Evolutionary conservation across 2,113 vertebrate genomes (phyloP).

Genomic region (Mobula birostris): DNA sequence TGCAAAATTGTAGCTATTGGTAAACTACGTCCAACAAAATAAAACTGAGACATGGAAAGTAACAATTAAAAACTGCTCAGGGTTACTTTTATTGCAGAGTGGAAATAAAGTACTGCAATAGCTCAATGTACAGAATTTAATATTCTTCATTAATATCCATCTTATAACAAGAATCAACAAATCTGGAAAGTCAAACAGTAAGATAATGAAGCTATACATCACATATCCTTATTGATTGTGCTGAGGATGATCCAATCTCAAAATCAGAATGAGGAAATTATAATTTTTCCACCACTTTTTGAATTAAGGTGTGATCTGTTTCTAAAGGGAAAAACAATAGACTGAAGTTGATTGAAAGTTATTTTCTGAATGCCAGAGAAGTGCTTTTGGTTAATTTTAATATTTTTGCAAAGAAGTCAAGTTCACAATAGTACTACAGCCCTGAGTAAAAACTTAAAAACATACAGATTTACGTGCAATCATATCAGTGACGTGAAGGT

Average conservation of each 20-base stretch:
- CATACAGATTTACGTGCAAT: slow-evolving; percentile 1
- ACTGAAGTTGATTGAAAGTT: slow-evolving; percentile 19
- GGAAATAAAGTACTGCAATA: slow-evolving; percentile 24
- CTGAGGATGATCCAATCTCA: slow-evolving; percentile 5
- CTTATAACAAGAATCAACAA: slow-evolving; percentile 10
- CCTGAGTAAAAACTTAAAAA: slow-evolving; percentile 30
- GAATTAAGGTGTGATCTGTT: neutral
- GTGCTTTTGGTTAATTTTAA: slow-evolving; percentile 19
- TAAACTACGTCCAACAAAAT: neutral
- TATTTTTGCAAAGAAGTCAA: neutral
- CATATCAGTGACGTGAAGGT: neutral
- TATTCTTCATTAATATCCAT: slow-evolving; percentile 19
- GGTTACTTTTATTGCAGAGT: slow-evolving; percentile 35
- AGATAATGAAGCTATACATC: neutral
- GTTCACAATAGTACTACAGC: slow-evolving; percentile 19
- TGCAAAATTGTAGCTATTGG: neutral
- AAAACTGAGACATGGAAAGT: neutral
- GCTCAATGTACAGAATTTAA: slow-evolving; percentile 31
- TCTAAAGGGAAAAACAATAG: neutral
- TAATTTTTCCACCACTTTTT: slow-evolving; percentile 15
- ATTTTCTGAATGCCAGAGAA: neutral
- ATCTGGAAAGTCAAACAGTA: slow-evolving; percentile 4
- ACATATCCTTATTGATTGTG: neutral
- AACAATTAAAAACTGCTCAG: slow-evolving; percentile 37
- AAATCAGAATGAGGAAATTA: slow-evolving; percentile 18